Conservation (phyloP, 2,113 vertebrate species). For the Sprattus sprattus region DNA sequence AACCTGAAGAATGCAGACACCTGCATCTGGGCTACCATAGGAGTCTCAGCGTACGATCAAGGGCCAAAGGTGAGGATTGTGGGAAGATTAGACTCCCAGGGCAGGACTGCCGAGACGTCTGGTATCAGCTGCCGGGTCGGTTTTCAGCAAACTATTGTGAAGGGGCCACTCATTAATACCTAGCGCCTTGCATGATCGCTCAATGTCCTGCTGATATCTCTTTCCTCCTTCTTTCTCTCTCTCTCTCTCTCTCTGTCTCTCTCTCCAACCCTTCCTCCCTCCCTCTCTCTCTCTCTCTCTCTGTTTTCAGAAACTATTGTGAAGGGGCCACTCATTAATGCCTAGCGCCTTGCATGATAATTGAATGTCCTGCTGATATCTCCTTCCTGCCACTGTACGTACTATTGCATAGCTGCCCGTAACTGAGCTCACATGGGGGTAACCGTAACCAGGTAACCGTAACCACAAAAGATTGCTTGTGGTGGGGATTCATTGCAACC, state of each 20-base stretch:
- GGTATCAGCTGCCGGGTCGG: neutral
- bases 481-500: neutral
- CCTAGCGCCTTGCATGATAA: neutral
- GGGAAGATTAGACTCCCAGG: neutral
- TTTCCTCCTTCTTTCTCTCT: neutral
- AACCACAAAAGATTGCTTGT: neutral
- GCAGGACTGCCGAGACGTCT: neutral
- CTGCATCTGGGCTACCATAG: neutral
- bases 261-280: too few relatives aligned
- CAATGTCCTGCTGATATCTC: neutral
- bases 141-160: neutral
- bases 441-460: neutral
- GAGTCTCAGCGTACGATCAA: neutral
- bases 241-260: too few relatives aligned
- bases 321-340: neutral
- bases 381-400: neutral
- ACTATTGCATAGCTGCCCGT: neutral
- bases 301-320: too few relatives aligned
- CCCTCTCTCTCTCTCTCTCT: too few relatives aligned
- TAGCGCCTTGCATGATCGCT: neutral
- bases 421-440: neutral
- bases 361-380: neutral
- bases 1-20: neutral
- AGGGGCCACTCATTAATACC: neutral
- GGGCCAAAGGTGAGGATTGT: neutral